A percentile compares a stretch with the other conserved stretches of the same genome.
Evolutionary conservation across 2,113 vertebrate genomes (phyloP).

Genomic region (Panthera tigris): DNA sequence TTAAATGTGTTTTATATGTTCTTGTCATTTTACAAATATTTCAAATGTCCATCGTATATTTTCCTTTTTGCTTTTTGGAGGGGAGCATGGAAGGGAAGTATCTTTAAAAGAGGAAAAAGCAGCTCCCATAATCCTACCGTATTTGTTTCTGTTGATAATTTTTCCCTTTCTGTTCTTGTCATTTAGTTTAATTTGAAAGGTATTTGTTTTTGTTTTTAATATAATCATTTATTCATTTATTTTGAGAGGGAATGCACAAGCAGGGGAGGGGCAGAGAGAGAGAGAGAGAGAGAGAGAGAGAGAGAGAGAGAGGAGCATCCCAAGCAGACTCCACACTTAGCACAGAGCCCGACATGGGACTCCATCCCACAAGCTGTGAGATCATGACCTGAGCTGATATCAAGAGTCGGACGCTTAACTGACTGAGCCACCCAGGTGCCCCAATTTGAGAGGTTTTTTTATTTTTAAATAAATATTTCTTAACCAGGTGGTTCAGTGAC

Average conservation of each 20-base stretch:
- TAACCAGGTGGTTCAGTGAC: constrained; percentile 9
- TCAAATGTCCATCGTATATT: not conserved
- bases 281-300: too few species aligned
- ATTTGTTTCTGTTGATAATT: constrained; percentile 9
- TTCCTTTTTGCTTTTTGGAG: constrained; percentile 16
- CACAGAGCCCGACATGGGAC: too few species aligned
- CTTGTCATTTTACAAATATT: constrained; percentile 31
- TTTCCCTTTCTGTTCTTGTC: not conserved
- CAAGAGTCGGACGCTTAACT: too few species aligned
- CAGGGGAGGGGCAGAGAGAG: too few species aligned
- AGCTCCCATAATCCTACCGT: not conserved
- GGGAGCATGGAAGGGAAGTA: not conserved
- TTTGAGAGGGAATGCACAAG: too few species aligned
- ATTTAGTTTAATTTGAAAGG: not conserved
- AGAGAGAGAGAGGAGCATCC: too few species aligned
- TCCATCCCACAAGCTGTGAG: too few species aligned
- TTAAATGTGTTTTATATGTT: constrained; percentile 35
- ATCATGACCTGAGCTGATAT: too few species aligned
- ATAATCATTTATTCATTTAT: too few species aligned
- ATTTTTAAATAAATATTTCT: constrained; percentile 25
- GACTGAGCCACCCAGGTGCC: too few species aligned
- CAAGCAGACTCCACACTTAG: too few species aligned
- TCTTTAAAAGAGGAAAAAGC: not conserved
- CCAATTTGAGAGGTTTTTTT: not conserved
- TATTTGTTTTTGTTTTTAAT: too few species aligned